A percentile compares a stretch with the other conserved stretches of the same genome.
Evolutionary conservation across 2,888 invertebrate genomes (phyloP).

Genomic region (Philhelius pedissequus): DNA sequence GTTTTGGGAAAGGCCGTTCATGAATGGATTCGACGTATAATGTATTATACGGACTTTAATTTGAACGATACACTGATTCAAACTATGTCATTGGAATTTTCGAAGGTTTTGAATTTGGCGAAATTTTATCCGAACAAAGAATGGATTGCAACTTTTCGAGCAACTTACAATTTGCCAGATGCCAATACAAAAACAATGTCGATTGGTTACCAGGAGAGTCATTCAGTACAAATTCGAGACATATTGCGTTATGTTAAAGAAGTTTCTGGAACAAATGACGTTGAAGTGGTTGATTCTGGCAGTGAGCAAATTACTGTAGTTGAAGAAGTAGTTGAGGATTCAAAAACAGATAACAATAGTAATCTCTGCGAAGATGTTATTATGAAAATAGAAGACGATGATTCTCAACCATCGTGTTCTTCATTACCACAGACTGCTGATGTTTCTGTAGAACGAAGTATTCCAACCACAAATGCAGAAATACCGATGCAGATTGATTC

Average conservation of each 20-base stretch:
- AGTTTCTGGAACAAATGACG: not conserved
- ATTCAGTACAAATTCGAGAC: slow-evolving; percentile 74
- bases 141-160: slow-evolving; percentile 76
- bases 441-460: not conserved
- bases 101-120: slow-evolving; percentile 74
- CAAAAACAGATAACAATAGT: not conserved
- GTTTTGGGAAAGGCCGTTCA: slow-evolving; percentile 76
- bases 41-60: slow-evolving; percentile 76
- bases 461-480: not conserved
- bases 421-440: not conserved
- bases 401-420: not conserved
- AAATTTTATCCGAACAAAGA: slow-evolving; percentile 76
- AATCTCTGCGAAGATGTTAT: not conserved
- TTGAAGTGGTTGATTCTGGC: not conserved
- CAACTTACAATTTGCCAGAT: slow-evolving; percentile 73
- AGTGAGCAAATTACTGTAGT: too few species aligned
- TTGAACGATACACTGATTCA: slow-evolving; percentile 76
- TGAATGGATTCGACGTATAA: slow-evolving; percentile 77
- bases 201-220: slow-evolving; percentile 74
- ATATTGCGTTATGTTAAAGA: slow-evolving; percentile 27
- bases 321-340: too few species aligned
- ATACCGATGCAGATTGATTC: not conserved
- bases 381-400: not conserved
- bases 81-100: slow-evolving; percentile 77
- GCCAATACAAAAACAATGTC: slow-evolving; percentile 74